A percentile compares a stretch with the other conserved stretches of the same genome.
Evolutionary conservation across 1,140 invertebrate species (phyloP).

Genomic region (Sitobion miscanthi): DNA sequence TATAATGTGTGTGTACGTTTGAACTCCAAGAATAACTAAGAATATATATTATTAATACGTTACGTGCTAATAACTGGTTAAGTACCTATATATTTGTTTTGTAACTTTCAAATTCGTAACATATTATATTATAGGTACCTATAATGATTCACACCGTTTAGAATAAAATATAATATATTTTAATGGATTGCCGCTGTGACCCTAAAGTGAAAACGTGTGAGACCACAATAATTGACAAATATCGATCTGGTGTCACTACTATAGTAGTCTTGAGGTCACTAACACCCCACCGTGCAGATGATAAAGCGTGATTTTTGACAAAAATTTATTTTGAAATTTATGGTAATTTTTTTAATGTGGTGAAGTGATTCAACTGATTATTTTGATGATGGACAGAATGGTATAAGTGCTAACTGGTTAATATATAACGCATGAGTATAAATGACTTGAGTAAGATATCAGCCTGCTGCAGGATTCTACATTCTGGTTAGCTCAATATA

Average conservation of each 20-base stretch:
- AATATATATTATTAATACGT: background rate
- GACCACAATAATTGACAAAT: background rate
- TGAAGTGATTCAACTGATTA: background rate
- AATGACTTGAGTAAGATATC: too few relatives aligned
- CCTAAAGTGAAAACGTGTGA: background rate
- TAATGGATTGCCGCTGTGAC: background rate
- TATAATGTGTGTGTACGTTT: background rate
- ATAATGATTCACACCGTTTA: background rate
- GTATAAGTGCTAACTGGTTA: background rate
- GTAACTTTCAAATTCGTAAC: slow-evolving; percentile 11
- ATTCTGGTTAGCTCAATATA: background rate
- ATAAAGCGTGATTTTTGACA: background rate
- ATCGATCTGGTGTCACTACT: background rate
- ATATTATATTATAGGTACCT: background rate
- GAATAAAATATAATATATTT: background rate
- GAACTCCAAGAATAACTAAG: background rate
- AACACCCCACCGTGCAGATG: background rate
- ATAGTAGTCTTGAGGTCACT: background rate
- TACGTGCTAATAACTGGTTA: slow-evolving; percentile 8
- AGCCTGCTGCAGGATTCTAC: background rate
- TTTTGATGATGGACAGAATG: background rate
- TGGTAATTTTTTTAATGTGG: background rate
- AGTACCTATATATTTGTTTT: background rate
- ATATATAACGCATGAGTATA: background rate
- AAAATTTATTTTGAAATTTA: background rate